phyloP scores from a whole-genome alignment of 2,113 vertebrate genomes.

The Calyptomena viridis region DNA sequence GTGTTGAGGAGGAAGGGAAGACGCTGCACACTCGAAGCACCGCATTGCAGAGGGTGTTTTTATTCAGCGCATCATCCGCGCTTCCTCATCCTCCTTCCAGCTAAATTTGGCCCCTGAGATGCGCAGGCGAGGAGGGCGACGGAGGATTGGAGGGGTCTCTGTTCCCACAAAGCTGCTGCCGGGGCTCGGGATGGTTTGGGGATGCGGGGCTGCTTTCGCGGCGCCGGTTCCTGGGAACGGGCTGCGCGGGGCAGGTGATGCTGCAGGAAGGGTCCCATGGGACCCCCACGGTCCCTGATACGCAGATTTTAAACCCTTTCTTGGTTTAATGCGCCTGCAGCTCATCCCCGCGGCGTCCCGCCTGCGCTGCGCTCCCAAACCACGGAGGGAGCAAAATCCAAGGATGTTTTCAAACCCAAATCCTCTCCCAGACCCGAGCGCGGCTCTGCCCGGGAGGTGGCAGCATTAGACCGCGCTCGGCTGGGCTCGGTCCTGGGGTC shows the following conservation, averaged over 20 bases:
- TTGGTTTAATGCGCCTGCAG: not conserved
- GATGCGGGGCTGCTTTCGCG: not conserved
- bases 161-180: not conserved
- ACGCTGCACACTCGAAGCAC: not conserved
- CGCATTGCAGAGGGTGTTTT: slow-evolving; percentile 30
- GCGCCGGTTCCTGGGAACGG: not conserved
- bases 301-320: not conserved
- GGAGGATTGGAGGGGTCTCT: not conserved
- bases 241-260: not conserved
- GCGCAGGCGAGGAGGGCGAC: not conserved
- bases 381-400: not conserved
- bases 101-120: not conserved
- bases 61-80: not conserved
- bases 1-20: not conserved
- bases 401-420: not conserved
- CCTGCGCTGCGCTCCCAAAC: too few species aligned
- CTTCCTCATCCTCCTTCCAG: not conserved
- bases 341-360: not conserved
- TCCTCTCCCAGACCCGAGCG: not conserved
- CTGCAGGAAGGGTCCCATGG: not conserved
- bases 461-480: not conserved
- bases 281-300: not conserved
- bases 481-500: not conserved
- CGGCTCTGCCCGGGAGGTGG: not conserved
- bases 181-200: accelerated